Conservation (phyloP, 2,113 vertebrate genomes). For the Notiomystis cincta region DNA sequence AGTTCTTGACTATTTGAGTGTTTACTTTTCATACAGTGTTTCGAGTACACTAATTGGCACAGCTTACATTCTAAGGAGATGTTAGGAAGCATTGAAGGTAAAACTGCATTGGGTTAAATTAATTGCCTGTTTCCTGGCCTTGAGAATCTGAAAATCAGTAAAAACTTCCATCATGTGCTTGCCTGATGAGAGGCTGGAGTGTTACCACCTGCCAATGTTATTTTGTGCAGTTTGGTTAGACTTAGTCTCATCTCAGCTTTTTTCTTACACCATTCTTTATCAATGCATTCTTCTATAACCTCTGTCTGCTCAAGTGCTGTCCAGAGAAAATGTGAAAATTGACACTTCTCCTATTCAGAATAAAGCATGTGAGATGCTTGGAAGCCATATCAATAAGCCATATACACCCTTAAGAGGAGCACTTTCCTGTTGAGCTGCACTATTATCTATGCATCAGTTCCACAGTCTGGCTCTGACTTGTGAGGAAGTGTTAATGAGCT, state of each 20-base stretch:
- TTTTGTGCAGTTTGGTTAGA: background rate
- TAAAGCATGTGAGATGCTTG: background rate
- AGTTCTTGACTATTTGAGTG: background rate
- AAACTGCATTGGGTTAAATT: background rate
- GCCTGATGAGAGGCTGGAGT: background rate
- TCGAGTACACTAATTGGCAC: background rate
- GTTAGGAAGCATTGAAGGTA: background rate
- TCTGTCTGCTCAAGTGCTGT: background rate
- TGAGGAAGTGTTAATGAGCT: background rate
- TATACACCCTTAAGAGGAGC: background rate
- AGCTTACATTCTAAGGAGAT: background rate
- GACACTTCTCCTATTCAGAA: background rate
- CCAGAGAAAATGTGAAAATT: background rate
- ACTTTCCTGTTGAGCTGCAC: background rate
- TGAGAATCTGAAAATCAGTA: background rate
- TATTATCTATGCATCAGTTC: background rate
- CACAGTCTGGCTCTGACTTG: background rate
- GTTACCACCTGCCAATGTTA: rapidly evolving
- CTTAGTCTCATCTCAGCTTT: background rate
- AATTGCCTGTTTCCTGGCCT: background rate
- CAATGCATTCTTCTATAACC: background rate
- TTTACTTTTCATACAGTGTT: background rate
- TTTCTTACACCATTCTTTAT: background rate
- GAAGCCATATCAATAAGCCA: background rate
- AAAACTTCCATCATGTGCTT: background rate